phyloP scores from a whole-genome alignment of 2,797 vertebrate species.

The Coregonus ussuriensis region DNA sequence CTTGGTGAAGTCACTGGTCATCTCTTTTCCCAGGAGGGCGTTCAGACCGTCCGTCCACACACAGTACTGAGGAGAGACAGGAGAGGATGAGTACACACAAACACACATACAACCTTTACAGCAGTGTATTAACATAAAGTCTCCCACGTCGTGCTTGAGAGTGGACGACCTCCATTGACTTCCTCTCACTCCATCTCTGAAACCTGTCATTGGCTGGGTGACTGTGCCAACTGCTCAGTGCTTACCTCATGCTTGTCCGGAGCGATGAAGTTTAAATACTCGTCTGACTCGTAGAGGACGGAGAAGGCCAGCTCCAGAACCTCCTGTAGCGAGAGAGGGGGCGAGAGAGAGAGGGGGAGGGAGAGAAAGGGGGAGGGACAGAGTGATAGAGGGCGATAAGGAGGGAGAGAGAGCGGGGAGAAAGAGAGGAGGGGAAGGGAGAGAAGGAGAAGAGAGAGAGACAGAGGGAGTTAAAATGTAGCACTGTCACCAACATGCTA shows the following conservation, averaged over 20 bases:
- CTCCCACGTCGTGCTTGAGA: background rate
- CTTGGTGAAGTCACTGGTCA: constrained; percentile 95
- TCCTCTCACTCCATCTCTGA: constrained; percentile 10
- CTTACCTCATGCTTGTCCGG: constrained; percentile 98
- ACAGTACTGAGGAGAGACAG: constrained; percentile 83
- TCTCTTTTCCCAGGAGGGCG: constrained; percentile 96
- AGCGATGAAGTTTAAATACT: constrained; percentile 98
- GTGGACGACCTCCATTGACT: background rate
- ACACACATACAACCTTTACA: background rate
- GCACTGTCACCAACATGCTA: background rate
- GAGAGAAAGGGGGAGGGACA: constrained; percentile 3
- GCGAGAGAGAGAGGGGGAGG: constrained; percentile 27
- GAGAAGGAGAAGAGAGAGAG: background rate
- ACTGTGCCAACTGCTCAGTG: background rate
- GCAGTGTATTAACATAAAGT: background rate
- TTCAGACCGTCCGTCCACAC: constrained; percentile 98
- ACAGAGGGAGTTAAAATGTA: background rate
- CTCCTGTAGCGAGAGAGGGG: constrained; percentile 78
- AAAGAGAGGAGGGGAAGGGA: background rate
- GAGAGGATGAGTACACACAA: background rate
- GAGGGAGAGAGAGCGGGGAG: background rate
- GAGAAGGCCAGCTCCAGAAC: constrained; percentile 97
- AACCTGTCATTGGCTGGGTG: constrained; percentile 17
- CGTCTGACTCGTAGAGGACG: constrained; percentile 95
- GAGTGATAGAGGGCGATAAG: constrained; percentile 11